These are phyloP conservation scores for Spodoptera picta DNA, from an alignment of 2,888 invertebrate genomes.

Conservation along the genomic window DNA sequence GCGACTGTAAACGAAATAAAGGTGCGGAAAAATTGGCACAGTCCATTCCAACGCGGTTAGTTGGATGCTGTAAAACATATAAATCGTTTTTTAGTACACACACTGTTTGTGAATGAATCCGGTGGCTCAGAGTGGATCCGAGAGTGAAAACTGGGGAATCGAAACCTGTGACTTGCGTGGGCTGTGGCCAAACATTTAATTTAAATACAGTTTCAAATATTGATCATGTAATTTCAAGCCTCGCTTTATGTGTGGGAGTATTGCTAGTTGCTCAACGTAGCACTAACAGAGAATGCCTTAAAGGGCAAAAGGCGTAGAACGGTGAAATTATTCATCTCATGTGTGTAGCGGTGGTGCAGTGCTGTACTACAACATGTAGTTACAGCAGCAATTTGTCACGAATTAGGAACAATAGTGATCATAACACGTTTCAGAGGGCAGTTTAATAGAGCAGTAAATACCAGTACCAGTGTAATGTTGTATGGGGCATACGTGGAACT, in stretches of 20 bases:
- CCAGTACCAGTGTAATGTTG: constrained; percentile 28
- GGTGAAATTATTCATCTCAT: constrained; percentile 5
- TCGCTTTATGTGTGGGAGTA: neutral
- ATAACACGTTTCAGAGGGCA: constrained; percentile 32
- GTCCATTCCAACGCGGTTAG: constrained; percentile 1
- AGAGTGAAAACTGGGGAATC: neutral
- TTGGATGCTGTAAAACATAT: constrained; percentile 19
- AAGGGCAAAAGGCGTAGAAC: constrained; percentile 3
- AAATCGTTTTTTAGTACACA: constrained; percentile 7
- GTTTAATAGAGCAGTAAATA: constrained; percentile 45
- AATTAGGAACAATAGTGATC: constrained; percentile 29
- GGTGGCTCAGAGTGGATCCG: constrained; percentile 8
- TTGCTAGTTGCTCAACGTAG: neutral
- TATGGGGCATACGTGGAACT: constrained; percentile 20
- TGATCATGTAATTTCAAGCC: neutral
- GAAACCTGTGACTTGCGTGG: constrained; percentile 1
- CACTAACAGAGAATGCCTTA: neutral
- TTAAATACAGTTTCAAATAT: constrained; percentile 1
- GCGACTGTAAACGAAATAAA: constrained; percentile 10
- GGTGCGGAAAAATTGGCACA: constrained; percentile 19
- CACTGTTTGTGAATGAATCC: constrained; percentile 24
- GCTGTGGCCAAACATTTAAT: neutral
- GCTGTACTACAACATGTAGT: neutral
- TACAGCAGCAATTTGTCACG: constrained; percentile 30
- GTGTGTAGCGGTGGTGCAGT: neutral